Base-by-base conservation (phyloP, 2,797 vertebrate species). In the Heliangelus exortis region DNA sequence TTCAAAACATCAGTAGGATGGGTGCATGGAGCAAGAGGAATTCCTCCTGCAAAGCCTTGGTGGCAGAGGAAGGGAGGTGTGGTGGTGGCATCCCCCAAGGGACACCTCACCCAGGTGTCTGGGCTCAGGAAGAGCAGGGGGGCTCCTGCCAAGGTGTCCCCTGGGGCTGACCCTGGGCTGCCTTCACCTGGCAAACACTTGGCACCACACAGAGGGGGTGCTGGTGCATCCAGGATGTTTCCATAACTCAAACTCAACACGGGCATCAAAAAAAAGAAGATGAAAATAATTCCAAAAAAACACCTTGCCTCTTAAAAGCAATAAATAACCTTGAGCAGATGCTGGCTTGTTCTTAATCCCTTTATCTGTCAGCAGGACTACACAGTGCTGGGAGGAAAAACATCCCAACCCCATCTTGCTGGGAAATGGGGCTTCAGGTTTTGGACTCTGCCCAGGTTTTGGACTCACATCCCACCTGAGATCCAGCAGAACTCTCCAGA, bases 261-360 rank as follows among this genome's bases (percentile, higher is more conserved):
- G 71, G 34, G 47, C 84, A 92, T 68, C 53, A 41, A 77, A 93
- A 95, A 80, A 22, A 22, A 41, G 77, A 93, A 94, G 36, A n/a
- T 47, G 48, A 47, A 81, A 94, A 62, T 41, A 61, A 69, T 57
- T 69, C 66, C 68, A 61, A 94, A 90, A 10, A 47, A 11, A 13
- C 39, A 21, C 20, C 36, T 80, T 0, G 0, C 15, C 72, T 88
- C 36, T 89, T 73, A 23, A 86, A 80, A 59, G 84, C 84, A 80
- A 51, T 71, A 83, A 96, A 92, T 86, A 93, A 86, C 68, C 87
- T 33, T 5, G 80, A 83, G 74, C 89, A 92, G 89, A 91, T 84
- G 92, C 87, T 89, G 81, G 61, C 84, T 93, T 1, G 2, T 29
- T 90, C 48, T 28, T 78, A 66, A 48, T 73, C 73, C 69, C 39